These are phyloP conservation scores for Stylophora pistillata DNA, from an alignment of 64 coral and sea anemone species.

Conservation along the genomic window DNA sequence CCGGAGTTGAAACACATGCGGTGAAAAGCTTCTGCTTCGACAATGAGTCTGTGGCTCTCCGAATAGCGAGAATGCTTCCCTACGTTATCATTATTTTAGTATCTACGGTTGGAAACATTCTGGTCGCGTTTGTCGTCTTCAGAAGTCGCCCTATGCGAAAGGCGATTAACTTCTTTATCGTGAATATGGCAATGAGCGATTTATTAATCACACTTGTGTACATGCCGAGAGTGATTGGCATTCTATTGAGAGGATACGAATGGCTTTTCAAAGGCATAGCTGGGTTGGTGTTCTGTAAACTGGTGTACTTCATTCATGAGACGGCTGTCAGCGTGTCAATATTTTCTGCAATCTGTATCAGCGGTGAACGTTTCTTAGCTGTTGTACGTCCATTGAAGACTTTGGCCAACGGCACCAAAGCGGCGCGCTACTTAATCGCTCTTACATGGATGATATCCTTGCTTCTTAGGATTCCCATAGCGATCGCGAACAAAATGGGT, in stretches of 20 bases:
- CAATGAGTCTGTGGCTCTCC: background rate
- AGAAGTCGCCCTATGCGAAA: slow-evolving; percentile 47
- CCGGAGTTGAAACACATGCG: background rate
- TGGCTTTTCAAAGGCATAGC: slow-evolving; percentile 31
- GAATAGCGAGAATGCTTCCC: slow-evolving; percentile 3
- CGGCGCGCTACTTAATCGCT: slow-evolving; percentile 18
- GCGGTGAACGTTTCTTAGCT: slow-evolving; percentile 57
- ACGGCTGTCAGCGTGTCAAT: slow-evolving; percentile 32
- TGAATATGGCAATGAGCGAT: slow-evolving; percentile 60
- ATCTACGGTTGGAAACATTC: background rate
- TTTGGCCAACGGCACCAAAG: background rate
- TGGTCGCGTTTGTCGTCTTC: slow-evolving; percentile 32
- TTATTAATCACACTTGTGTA: slow-evolving; percentile 56
- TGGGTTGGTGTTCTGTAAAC: slow-evolving; percentile 53
- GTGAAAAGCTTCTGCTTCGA: slow-evolving; percentile 20
- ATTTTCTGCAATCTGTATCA: slow-evolving; percentile 62
- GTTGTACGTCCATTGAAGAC: slow-evolving; percentile 47
- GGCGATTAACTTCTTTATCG: slow-evolving; percentile 61
- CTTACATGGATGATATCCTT: slow-evolving; percentile 35
- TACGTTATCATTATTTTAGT: background rate
- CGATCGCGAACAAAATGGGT: slow-evolving; percentile 1
- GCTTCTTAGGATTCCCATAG: slow-evolving; percentile 34
- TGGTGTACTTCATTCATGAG: slow-evolving; percentile 61
- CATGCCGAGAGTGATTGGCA: slow-evolving; percentile 51
- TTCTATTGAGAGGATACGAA: slow-evolving; percentile 38